Percentiles rank a stretch among this genome's conserved stretches.
Evolutionary conservation across 2,888 invertebrate genomes (phyloP).

Genomic region (Nephrotoma flavescens): DNA sequence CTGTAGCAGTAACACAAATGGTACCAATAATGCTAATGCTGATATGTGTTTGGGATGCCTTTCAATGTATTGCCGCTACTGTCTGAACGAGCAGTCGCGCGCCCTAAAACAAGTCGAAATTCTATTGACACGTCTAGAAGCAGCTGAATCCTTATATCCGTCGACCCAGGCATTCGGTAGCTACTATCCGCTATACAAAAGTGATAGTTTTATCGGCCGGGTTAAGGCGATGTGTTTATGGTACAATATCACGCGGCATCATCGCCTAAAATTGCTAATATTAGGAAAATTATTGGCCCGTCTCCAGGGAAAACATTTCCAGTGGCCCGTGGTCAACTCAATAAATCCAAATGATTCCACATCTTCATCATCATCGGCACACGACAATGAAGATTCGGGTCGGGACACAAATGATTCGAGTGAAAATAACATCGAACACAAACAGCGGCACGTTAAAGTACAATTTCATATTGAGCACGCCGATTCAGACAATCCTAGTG

Average conservation of each 20-base stretch:
- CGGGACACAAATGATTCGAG: slow-evolving; percentile 11
- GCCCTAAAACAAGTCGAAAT: slow-evolving; percentile 61
- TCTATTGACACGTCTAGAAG: slow-evolving; percentile 56
- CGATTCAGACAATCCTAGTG: slow-evolving; percentile 22
- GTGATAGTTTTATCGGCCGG: slow-evolving; percentile 27
- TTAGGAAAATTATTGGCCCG: slow-evolving; percentile 47
- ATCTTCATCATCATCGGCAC: slow-evolving; percentile 27
- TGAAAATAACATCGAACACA: background rate
- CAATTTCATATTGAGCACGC: slow-evolving; percentile 27
- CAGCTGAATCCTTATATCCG: slow-evolving; percentile 68
- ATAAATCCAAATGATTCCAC: slow-evolving; percentile 24
- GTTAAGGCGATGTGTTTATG: slow-evolving; percentile 71
- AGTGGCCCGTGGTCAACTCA: slow-evolving; percentile 30
- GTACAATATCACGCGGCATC: slow-evolving; percentile 79
- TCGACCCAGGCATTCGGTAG: slow-evolving; percentile 64
- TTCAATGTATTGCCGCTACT: slow-evolving; percentile 53
- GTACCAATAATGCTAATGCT: background rate
- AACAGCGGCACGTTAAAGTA: slow-evolving; percentile 20
- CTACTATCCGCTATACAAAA: slow-evolving; percentile 47
- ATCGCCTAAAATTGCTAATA: slow-evolving; percentile 64
- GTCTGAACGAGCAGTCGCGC: slow-evolving; percentile 53
- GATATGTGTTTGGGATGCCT: slow-evolving; percentile 47
- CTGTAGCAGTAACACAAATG: slow-evolving; percentile 2
- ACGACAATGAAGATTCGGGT: slow-evolving; percentile 26
- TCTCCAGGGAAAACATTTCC: slow-evolving; percentile 29